phyloP scores from a whole-genome alignment of 2,113 vertebrate genomes.

The Ciconia stormi region DNA sequence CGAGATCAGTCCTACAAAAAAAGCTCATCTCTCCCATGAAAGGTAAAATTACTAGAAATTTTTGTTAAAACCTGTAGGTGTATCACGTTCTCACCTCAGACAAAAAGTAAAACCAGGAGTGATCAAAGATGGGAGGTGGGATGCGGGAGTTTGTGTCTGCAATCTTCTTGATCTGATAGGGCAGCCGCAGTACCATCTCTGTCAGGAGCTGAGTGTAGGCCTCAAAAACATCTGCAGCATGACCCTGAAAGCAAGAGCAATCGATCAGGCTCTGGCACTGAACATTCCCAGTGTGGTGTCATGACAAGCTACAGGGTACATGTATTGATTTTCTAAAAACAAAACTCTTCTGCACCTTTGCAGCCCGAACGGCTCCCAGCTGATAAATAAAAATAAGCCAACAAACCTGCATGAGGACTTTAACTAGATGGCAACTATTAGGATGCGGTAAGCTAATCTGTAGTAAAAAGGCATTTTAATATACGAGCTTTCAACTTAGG shows the following conservation, averaged over 20 bases:
- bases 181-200: constrained; percentile 96
- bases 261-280: background rate
- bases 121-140: constrained; percentile 94
- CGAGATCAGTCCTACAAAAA: background rate
- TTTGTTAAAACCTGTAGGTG: background rate
- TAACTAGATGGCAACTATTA: background rate
- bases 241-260: constrained; percentile 78
- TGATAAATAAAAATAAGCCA: background rate
- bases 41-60: background rate
- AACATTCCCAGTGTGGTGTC: background rate
- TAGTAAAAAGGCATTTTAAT: background rate
- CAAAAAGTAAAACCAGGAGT: constrained; percentile 98
- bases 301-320: background rate
- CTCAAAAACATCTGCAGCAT: constrained; percentile 97
- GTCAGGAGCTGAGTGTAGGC: constrained; percentile 97
- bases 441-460: background rate
- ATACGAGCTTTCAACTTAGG: background rate
- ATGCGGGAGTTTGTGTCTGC: constrained; percentile 94
- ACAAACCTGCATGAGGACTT: background rate
- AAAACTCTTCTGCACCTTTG: background rate
- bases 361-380: background rate
- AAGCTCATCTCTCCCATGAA: background rate
- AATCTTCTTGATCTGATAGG: constrained; percentile 99
- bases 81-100: constrained; percentile 77
- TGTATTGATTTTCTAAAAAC: background rate